Evolutionary conservation across 2,888 invertebrate species (phyloP), one percentile per base, ranked within the genome.

Genomic region (Dysmachus trigonus): DNA sequence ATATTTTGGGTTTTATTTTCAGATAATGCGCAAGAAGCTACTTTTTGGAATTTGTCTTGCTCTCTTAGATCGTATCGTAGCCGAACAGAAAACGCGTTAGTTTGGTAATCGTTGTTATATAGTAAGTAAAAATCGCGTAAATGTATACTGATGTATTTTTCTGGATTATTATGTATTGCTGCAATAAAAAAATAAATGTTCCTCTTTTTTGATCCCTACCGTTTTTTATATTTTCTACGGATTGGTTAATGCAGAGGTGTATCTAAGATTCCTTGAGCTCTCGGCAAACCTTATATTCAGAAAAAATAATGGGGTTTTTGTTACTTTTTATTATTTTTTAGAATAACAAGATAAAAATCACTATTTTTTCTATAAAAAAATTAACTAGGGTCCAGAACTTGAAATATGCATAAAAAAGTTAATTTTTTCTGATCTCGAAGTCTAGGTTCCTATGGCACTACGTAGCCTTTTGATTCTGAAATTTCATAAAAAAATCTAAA

Each of bases 171-270:
- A 83, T 86, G 73, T 85, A 86, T 31, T 81, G 86, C 79, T 86
- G 79, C 85, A 85, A 82, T 79, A 51, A 62, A 83, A 62, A 83
- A 72, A 82, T 83, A 87, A 87, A 87, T 85, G 86, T 86, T 87
- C 87, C 87, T 87, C 86, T 74, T 87, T 87, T 87, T 85, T 77
- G 77, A 62, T 62, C 18, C 22, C 62, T 22, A 18, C 27, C 62
- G 62, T 18, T n/a, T 35, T 35, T 35, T 33, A n/a, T 74, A 8
- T n/a, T 73, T 73, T n/a, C n/a, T 30, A 18, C 7, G 18, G 18
- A 3, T 51, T 0, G 13, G 0, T 41, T 13, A 3, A 10, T 41
- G 13, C 38, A 41, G 38, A 41, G 15, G 38, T 41, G 2, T 3
- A 41, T 15, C 15, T 15, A 41, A 15, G 13, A 41, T 13, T 41